Evolutionary conservation across 2,113 vertebrate species (phyloP).

Genomic region (Prionailurus bengalensis): DNA sequence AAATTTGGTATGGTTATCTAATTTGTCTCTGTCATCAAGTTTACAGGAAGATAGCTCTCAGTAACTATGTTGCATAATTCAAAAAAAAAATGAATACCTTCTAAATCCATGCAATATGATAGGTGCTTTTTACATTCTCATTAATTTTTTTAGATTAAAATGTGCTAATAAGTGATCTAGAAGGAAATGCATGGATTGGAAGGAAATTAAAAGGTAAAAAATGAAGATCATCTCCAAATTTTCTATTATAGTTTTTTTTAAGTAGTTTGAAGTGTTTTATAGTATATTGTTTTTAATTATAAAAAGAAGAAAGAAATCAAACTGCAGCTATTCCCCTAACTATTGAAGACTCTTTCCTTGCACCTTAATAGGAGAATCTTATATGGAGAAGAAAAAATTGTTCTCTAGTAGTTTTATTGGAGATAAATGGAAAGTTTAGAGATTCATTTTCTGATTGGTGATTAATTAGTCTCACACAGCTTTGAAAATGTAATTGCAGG

Average conservation of each 20-base stretch:
- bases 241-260: neutral
- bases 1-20: neutral
- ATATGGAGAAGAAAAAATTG: neutral
- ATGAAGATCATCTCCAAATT: neutral
- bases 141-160: neutral
- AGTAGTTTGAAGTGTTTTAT: neutral
- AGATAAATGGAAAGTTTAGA: neutral
- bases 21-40: neutral
- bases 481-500: neutral
- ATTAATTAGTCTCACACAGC: neutral
- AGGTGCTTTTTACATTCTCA: neutral
- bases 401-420: neutral
- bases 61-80: neutral
- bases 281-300: neutral
- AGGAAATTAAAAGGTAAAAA: neutral
- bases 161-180: neutral
- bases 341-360: neutral
- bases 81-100: neutral
- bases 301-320: neutral
- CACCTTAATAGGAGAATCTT: neutral
- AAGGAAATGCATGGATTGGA: neutral
- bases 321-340: neutral
- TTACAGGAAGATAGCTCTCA: neutral
- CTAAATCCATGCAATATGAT: neutral
- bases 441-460: neutral